Conservation (phyloP, 1,140 invertebrate species). For the Bombus confusus region DNA sequence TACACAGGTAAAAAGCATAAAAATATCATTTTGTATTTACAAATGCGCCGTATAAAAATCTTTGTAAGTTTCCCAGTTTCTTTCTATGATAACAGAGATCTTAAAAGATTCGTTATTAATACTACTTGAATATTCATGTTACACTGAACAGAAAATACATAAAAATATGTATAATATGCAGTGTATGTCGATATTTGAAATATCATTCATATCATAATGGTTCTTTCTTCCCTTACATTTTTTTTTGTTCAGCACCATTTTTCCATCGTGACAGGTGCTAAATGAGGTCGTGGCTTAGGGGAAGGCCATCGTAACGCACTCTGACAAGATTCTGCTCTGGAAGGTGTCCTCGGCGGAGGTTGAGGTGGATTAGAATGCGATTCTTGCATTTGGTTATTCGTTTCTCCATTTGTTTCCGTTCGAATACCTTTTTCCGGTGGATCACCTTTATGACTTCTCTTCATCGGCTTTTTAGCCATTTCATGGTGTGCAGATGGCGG, state of each 20-base stretch:
- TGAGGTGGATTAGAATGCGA: conserved; percentile 65
- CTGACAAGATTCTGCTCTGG: conserved; percentile 81
- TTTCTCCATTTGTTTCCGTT: conserved; percentile 56
- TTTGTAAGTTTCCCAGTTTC: background rate
- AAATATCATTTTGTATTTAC: conserved; percentile 24
- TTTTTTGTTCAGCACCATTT: conserved; percentile 76
- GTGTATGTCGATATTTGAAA: background rate
- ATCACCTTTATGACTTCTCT: conserved; percentile 84
- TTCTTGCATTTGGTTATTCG: conserved; percentile 53
- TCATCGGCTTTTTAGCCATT: conserved; percentile 79
- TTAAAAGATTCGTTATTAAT: background rate
- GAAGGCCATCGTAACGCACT: conserved; percentile 80
- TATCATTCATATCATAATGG: background rate
- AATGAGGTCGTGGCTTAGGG: conserved; percentile 76
- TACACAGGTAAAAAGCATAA: background rate
- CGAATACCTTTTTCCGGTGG: conserved; percentile 72
- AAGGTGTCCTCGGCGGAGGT: conserved; percentile 77
- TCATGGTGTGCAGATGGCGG: conserved; percentile 72
- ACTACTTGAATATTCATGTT: background rate
- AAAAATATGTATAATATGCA: background rate
- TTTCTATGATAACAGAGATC: background rate
- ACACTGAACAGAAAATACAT: background rate
- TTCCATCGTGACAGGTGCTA: conserved; percentile 75
- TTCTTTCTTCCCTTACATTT: background rate
- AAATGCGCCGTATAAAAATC: background rate